Conservation (phyloP, 2,888 invertebrate genomes). For the Lochmaea crataegi region DNA sequence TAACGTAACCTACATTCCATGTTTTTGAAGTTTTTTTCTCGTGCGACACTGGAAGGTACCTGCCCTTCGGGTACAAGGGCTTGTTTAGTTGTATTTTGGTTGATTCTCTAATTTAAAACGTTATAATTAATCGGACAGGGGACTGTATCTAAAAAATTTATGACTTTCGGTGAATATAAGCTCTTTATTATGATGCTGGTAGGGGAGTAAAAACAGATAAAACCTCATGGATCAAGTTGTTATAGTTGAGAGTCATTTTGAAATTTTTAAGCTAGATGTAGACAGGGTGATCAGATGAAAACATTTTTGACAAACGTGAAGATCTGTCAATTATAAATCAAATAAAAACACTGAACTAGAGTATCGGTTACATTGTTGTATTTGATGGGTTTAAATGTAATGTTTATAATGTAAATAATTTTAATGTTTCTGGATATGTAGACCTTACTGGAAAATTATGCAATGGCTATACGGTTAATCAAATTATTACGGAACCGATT, state of each 20-base stretch:
- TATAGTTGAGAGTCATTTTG: background rate
- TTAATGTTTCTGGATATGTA: too few species aligned
- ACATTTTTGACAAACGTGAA: background rate
- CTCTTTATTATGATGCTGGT: constrained; percentile 17
- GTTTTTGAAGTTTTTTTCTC: background rate
- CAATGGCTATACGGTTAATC: too few species aligned
- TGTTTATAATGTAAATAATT: too few species aligned
- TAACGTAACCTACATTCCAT: background rate
- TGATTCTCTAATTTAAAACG: constrained; percentile 24
- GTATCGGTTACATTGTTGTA: too few species aligned
- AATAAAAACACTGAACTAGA: too few species aligned
- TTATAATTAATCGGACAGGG: constrained; percentile 22
- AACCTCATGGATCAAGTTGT: background rate
- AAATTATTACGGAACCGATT: too few species aligned
- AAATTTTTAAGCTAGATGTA: background rate
- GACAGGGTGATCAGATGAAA: background rate
- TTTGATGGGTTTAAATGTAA: too few species aligned
- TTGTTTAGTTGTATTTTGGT: constrained; percentile 9
- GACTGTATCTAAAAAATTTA: constrained; percentile 17
- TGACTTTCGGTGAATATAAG: constrained; percentile 14
- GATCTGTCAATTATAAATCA: too few species aligned
- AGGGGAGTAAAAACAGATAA: background rate
- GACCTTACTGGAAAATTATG: too few species aligned
- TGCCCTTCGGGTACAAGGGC: constrained; percentile 18
- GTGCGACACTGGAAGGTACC: constrained; percentile 17